Base-by-base conservation (phyloP, 1,140 invertebrate species). In the Bombus huntii region DNA sequence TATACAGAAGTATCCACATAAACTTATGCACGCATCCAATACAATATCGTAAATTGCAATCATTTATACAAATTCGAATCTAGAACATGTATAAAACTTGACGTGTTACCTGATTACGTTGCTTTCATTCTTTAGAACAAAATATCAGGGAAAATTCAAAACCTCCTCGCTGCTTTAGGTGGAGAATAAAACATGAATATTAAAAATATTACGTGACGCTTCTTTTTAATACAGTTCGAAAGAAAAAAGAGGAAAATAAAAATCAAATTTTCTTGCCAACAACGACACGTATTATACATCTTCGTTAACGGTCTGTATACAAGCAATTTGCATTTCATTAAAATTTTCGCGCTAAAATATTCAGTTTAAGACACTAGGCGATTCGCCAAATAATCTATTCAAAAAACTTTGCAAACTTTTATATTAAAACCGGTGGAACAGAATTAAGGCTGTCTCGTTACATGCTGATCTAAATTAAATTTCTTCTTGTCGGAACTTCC, bases 271-370 rank as follows among this genome's bases (percentile, higher is more conserved):
- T n/a, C 39, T 44, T 31, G 15, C 13, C 42, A 73, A 73, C 71
- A 73, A 73, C 42, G 59, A 42, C 75, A n/a, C 37, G 57, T 28
- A 59, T 39, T 78, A 65, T 65, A 66, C 37, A 44, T 59, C 59
- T 78, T 78, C 75, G 57, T 42, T 78, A 66, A 65, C 73, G 44
- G 73, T 75, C 59, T 78, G 47, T 59, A 10, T 39, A 78, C 75
- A 78, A 78, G 59, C 57, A 79, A 79, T 68, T 79, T 79, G 31
- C 42, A 79, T 68, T 80, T 80, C 78, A 79, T 72, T 81, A 71
- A 81, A 44, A 73, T 44, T 44, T 44, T 13, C 28, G 12, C 39
- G 37, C 42, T 13, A 62, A 44, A 73, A 62, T 81, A 73, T 72
- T n/a, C 47, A 13, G 28, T 34, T 53, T 28, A 37, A 73, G 70